Percentiles rank a stretch among this genome's conserved stretches.
Conservation (phyloP, 2,888 invertebrate genomes). For the Drosophila mettleri region DNA sequence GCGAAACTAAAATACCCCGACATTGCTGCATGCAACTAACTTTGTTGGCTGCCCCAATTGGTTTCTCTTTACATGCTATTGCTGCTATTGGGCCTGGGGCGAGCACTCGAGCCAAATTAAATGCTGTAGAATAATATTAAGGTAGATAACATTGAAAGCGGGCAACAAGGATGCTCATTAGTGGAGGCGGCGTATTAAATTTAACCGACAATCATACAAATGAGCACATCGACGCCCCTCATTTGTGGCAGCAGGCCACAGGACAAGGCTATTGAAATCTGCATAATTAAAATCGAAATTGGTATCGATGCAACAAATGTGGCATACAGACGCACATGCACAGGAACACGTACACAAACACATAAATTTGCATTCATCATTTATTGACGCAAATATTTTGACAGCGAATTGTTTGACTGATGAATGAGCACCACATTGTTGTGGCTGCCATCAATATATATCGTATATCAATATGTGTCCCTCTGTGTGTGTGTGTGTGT, state of each 20-base stretch:
- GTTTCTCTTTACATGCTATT: background rate
- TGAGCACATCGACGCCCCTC: background rate
- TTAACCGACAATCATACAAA: conserved; percentile 10
- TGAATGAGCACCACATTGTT: conserved; percentile 54
- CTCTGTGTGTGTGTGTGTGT: background rate
- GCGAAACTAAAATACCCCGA: background rate
- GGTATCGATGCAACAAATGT: conserved; percentile 39
- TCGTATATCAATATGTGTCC: conserved; percentile 1
- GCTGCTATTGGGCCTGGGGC: background rate
- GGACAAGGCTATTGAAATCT: conserved; percentile 17
- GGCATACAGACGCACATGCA: conserved; percentile 2
- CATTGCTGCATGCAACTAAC: conserved; percentile 3
- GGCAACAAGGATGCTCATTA: conserved; percentile 29
- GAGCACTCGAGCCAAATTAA: background rate
- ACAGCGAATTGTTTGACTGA: conserved; percentile 55
- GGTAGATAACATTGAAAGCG: conserved; percentile 5
- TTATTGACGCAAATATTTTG: conserved; percentile 65
- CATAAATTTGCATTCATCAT: conserved; percentile 31
- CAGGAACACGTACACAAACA: conserved; percentile 1
- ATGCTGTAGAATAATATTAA: conserved; percentile 6
- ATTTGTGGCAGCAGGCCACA: background rate
- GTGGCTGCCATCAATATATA: conserved; percentile 28
- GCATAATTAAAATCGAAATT: conserved; percentile 50
- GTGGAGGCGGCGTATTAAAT: conserved; percentile 7
- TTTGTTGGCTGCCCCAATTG: conserved; percentile 11